These are phyloP conservation scores for Drosophila eugracilis DNA, from an alignment of 1,140 invertebrate genomes.

Conservation along the genomic window DNA sequence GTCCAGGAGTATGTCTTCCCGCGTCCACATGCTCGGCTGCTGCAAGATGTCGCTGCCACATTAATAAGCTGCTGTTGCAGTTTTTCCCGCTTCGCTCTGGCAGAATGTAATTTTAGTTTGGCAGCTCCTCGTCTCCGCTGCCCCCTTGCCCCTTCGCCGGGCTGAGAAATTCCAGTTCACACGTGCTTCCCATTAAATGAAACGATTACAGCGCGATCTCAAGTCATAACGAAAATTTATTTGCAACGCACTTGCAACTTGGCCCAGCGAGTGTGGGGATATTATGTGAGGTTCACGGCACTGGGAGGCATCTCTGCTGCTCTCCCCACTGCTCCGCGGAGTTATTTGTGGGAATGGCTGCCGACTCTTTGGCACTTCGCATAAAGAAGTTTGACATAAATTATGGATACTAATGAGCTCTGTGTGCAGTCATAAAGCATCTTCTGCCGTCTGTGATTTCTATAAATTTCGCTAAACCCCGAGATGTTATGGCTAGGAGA, in stretches of 20 bases:
- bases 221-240: conserved; percentile 81
- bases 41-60: conserved; percentile 54
- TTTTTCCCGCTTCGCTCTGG: conserved; percentile 10
- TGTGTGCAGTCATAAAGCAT: conserved; percentile 71
- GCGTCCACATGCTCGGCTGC: conserved; percentile 17
- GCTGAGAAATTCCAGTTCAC: conserved; percentile 75
- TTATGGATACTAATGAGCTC: conserved; percentile 82
- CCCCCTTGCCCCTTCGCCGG: conserved; percentile 8
- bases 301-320: conserved; percentile 60
- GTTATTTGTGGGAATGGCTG: conserved; percentile 55
- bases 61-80: conserved; percentile 67
- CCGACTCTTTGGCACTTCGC: conserved; percentile 55
- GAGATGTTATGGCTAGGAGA: not conserved
- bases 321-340: not conserved
- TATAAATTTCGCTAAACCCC: conserved; percentile 9
- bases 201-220: conserved; percentile 74
- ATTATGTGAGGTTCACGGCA: conserved; percentile 53
- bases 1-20: not conserved
- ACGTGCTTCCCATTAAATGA: conserved; percentile 83
- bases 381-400: conserved; percentile 81
- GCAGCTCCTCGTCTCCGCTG: conserved; percentile 5
- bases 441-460: conserved; percentile 33
- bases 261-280: conserved; percentile 37
- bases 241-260: conserved; percentile 55
- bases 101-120: conserved; percentile 54